Evolutionary conservation across 1,140 invertebrate species (phyloP), one percentile per base, ranked within the genome.

Genomic region (Drosophila equinoxialis): DNA sequence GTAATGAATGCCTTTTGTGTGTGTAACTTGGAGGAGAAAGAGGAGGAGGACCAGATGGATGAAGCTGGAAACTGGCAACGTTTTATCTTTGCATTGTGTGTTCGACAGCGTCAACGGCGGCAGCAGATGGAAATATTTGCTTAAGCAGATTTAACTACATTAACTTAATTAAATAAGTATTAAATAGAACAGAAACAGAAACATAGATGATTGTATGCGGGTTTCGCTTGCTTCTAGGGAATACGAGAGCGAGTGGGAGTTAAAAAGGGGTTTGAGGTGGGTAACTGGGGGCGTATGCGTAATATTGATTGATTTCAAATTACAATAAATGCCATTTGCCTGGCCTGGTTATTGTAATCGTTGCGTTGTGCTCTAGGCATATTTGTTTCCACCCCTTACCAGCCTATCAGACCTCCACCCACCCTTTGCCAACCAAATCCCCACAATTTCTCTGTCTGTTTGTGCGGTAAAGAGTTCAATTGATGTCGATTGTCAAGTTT

Each of bases 81-180:
- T 60, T 83, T 87, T 87, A 86, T 83, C 83, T 81, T 64, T 66
- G 54, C 79, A 87, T 83, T 87, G 79, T 87, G 76, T 71, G 76
- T 71, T 89, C 73, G 74, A 83, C 75, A 72, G 54, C 66, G 35
- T 37, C 35, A 10, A 37, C 51, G 37, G 42, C 26, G 45, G 26
- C 45, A 57, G 69, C 79, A 70, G 63, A 64, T 84, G 75, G 58
- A 82, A 89, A 89, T 89, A 89, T 89, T 89, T 89, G 84, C 85
- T 79, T 89, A 89, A 89, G 85, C 84, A 89, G 84, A 89, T 89
- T 89, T 89, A 89, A 89, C 84, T 89, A 89, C 84, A 89, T 89
- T 89, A 89, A 89, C 80, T 84, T 84, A 87, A 89, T 89, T 89
- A 89, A 89, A 89, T 84, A 89, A 87, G 84, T 83, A 80, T 87